phyloP scores from a whole-genome alignment of 1,140 invertebrate genomes.

The Elymnias hypermnestra region DNA sequence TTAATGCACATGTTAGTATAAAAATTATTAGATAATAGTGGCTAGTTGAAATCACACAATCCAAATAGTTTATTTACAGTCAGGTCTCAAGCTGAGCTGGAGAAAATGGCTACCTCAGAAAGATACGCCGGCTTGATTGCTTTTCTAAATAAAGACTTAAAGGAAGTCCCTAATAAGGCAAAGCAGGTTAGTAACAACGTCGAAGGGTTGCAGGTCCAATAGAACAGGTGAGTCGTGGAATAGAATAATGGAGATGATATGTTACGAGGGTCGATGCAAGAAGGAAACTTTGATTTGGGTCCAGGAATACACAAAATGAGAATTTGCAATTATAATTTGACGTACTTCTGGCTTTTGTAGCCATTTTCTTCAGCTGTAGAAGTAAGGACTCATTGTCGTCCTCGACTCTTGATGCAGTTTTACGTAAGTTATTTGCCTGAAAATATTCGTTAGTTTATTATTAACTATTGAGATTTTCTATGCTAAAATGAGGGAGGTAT shows the following conservation, averaged over 20 bases:
- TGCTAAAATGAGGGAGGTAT: constrained; percentile 12
- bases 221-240: constrained; percentile 23
- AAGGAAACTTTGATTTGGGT: constrained; percentile 22
- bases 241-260: constrained; percentile 28
- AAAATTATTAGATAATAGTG: constrained; percentile 17
- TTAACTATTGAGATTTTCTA: constrained; percentile 23
- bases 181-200: constrained; percentile 28
- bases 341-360: constrained; percentile 87
- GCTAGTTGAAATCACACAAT: constrained; percentile 8
- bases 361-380: constrained; percentile 96
- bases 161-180: constrained; percentile 24
- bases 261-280: constrained; percentile 26
- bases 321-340: constrained; percentile 56
- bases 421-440: constrained; percentile 88
- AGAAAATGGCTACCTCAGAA: constrained; percentile 77
- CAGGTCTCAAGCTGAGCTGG: constrained; percentile 54
- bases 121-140: constrained; percentile 36
- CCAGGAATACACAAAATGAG: constrained; percentile 45
- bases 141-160: constrained; percentile 18
- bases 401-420: constrained; percentile 91
- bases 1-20: constrained; percentile 15
- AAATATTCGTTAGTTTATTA: constrained; percentile 73
- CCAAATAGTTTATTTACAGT: constrained; percentile 18
- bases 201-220: constrained; percentile 23
- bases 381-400: constrained; percentile 95